Evolutionary conservation across 1,140 invertebrate species (phyloP), one percentile per base, ranked within the genome.

Genomic region (Lutraria rhynchaena): DNA sequence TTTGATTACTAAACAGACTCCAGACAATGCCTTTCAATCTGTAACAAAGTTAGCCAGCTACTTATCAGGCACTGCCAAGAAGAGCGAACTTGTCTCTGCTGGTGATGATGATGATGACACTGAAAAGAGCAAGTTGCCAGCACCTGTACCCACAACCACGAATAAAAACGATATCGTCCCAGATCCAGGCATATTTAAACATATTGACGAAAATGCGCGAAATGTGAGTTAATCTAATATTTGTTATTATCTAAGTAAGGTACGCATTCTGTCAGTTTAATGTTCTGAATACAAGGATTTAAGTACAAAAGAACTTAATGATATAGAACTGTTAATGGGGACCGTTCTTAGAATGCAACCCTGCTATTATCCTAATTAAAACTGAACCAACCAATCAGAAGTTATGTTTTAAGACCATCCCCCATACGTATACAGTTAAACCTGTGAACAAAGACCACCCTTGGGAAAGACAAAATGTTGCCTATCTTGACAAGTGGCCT

Each of bases 151-250:
- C 1, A 33, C 46, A 0, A 69, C 2, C 0, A 58, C 44, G 1
- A 69, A 60, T 31, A 80, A 80, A 35, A 58, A 44, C 33, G 76
- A 80, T 17, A 58, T 80, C 4, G 65, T 80, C 27, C 3, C 63
- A 0, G 76, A 70, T 27, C 31, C 44, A 0, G 17, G 17, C 15
- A 35, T 70, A n/a, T 80, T 80, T 51, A 69, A 70, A 31, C 60
- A 80, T 33, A 27, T 80, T 19, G 76, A 80, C 24, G 76, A 80
- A 35, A 69, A 80, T 49, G 76, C 76, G 4, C 31, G 41, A 58
- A 80, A 80, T 49, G 76, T 80, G 49, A 69, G 60, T 77, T 4
- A 24, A 29, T n/a, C n/a, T n/a, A n/a, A n/a, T n/a, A n/a, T n/a
- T n/a, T n/a, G n/a, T n/a, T n/a, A n/a, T 49, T 11, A n/a, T 49